Evolutionary conservation across 2,888 invertebrate genomes (phyloP), one percentile per base, ranked within the genome.

Genomic region (Oligia latruncula): DNA sequence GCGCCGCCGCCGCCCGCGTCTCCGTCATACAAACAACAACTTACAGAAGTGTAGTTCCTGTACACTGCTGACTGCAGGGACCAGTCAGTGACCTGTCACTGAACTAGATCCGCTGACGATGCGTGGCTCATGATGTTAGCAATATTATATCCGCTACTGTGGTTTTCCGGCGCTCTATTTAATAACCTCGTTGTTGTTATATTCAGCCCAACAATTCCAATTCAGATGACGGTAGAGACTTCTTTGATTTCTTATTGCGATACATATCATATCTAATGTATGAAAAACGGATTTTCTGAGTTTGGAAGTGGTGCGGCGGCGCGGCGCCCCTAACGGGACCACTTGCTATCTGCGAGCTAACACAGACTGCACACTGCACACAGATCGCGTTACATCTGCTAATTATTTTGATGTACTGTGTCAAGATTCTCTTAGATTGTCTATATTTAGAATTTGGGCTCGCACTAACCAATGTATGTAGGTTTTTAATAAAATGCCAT

Each of bases 281-380:
- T 68, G 8, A 46, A 46, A 62, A 46, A 4, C 46, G 35, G 43
- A 46, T 46, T 49, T 29, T 77, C 67, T 43, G 71, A 46, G 17
- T 35, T 58, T 40, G 4, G 29, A 23, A 62, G 52, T 20, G 29
- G 9, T 17, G 62, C 40, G 58, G 40, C 58, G 29, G 9, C 13
- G 62, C 40, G 58, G 40, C 58, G 67, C 40, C 67, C 9, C 8
- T 83, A 78, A 75, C 83, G 74, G 81, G 46, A 72, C 62, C 52
- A 9, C 62, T 66, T 71, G 60, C 65, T 78, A 43, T 43, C 40
- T 66, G 20, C 46, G 70, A 79, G 74, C 82, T 87, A 77, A 68
- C 29, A 29, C 29, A 29, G 29, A 29, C 29, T 29, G 29, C 29
- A 29, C 1, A 29, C 66, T 85, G 73, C 72, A 29, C 76, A 67